Evolutionary conservation across 2,888 invertebrate genomes (phyloP), one percentile per base, ranked within the genome.

Genomic region (Maniola hyperantus): DNA sequence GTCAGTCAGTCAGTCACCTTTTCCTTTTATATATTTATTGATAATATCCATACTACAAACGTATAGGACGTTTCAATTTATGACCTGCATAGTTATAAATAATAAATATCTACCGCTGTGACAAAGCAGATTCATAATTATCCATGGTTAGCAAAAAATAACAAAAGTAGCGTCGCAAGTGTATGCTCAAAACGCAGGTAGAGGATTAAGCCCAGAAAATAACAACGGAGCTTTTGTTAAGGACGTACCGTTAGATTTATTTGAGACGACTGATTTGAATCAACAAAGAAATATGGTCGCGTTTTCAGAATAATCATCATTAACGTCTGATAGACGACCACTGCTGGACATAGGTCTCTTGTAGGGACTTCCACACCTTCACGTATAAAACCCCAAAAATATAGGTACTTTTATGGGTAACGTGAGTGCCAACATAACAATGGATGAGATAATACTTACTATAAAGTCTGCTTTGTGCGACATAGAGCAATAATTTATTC

Each of bases 141-240:
- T 83, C 75, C 77, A 81, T 73, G 83, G 84, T 83, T 78, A 75
- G 75, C 76, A 74, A 72, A 74, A 73, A 82, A 83, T 81, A 77
- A 76, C 76, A 74, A 81, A 82, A 85, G 81, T 79, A 76, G 79
- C 76, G 78, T 79, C 57, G 83, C 85, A 88, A 89, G 88, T 90
- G 89, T 84, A 83, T 81, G 81, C 79, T 81, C 79, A 74, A 76
- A 80, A 76, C 80, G 83, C 90, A 89, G 90, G 90, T 89, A 90
- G 86, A 79, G 73, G 76, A 76, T 74, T 76, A 77, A 76, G 77
- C 71, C 71, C 65, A 67, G 70, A 71, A 67, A 70, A 71, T 66
- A 66, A 79, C 79, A 81, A 78, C 76, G 80, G 78, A 73, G 77
- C 81, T 79, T 86, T 88, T 87, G 84, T 85, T 69, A 73, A 73